A percentile compares a stretch with the other conserved stretches of the same genome.
These are phyloP conservation scores for Oncorhynchus nerka DNA, from an alignment of 2,113 vertebrate species.

Conservation along the genomic window DNA sequence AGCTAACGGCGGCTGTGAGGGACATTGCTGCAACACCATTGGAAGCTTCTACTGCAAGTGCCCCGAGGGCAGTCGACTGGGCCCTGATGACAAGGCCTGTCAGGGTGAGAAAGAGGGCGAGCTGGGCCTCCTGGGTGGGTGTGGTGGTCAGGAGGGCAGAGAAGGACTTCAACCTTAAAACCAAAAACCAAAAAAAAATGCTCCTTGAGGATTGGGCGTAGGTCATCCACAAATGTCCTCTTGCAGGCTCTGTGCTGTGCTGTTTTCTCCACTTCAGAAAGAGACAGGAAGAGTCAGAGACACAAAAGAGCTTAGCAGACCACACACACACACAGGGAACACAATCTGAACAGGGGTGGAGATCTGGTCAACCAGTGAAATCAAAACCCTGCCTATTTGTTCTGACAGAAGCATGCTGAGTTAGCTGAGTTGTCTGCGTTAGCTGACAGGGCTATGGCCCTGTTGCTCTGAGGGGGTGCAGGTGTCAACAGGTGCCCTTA, in stretches of 20 bases:
- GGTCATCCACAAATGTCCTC: conserved; percentile 28
- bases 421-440: conserved; percentile 12
- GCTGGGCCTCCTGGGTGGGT: neutral
- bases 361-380: neutral
- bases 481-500: conserved; percentile 46
- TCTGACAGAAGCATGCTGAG: neutral
- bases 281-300: conserved; percentile 21
- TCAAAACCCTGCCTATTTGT: too few species aligned
- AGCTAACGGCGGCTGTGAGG: conserved; percentile 78
- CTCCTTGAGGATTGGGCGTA: conserved; percentile 26
- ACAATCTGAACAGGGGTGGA: too few species aligned
- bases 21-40: conserved; percentile 81
- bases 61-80: conserved; percentile 79
- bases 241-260: conserved; percentile 1
- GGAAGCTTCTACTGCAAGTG: conserved; percentile 90
- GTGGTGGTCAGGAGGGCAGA: neutral
- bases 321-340: too few species aligned
- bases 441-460: neutral
- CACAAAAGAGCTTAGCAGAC: too few species aligned
- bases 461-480: conserved; percentile 42
- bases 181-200: conserved; percentile 4
- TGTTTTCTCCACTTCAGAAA: conserved; percentile 31
- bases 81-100: conserved; percentile 78
- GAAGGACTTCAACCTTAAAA: conserved; percentile 23
- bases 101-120: conserved; percentile 68